These are phyloP conservation scores for Ips nitidus DNA, from an alignment of 1,140 invertebrate genomes.

Conservation along the genomic window DNA sequence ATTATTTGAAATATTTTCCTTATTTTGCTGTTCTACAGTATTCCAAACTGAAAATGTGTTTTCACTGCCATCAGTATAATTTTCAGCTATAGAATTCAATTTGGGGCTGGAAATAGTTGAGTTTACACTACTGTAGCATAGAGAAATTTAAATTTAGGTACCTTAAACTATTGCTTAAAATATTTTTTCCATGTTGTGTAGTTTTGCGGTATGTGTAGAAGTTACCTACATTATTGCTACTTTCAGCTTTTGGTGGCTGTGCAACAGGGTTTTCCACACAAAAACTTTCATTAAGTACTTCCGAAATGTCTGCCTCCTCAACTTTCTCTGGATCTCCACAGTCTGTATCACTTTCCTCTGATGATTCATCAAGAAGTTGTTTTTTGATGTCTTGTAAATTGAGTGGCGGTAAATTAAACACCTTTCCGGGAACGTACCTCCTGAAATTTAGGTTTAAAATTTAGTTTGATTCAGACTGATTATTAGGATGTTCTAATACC, in stretches of 20 bases:
- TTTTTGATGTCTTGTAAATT: slow-evolving; percentile 27
- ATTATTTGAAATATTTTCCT: slow-evolving; percentile 12
- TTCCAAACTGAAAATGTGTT: neutral
- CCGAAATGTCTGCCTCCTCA: neutral
- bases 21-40: neutral
- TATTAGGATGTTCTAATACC: too few relatives aligned
- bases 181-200: too few relatives aligned
- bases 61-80: neutral
- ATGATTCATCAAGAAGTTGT: slow-evolving; percentile 11
- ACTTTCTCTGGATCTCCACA: neutral
- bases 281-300: slow-evolving; percentile 10
- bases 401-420: slow-evolving; percentile 19
- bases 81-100: too few relatives aligned
- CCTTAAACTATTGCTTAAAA: too few relatives aligned
- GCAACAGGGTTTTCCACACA: neutral
- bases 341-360: slow-evolving; percentile 10
- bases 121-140: too few relatives aligned
- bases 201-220: too few relatives aligned
- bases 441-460: neutral
- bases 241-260: too few relatives aligned
- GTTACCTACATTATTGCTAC: too few relatives aligned
- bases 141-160: too few relatives aligned
- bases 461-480: neutral
- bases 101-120: too few relatives aligned
- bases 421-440: slow-evolving; percentile 24